Evolutionary conservation across 2,113 vertebrate genomes (phyloP).

Genomic region (Coturnix japonica): DNA sequence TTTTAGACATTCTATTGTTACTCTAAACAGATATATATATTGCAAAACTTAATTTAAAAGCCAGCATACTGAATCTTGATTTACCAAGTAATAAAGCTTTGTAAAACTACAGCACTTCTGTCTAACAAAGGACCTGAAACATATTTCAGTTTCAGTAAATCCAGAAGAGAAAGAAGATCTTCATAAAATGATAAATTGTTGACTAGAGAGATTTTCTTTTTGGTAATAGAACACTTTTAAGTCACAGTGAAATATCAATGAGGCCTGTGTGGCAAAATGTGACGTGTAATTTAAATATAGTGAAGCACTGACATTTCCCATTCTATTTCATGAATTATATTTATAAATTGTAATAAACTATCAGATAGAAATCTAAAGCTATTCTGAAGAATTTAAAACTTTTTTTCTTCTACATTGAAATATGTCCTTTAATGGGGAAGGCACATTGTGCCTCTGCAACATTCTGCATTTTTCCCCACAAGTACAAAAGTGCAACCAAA

Average conservation of each 20-base stretch:
- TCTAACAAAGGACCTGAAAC: not conserved
- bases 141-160: not conserved
- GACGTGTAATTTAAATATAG: not conserved
- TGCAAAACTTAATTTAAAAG: not conserved
- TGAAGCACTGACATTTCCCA: not conserved
- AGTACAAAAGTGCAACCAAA: not conserved
- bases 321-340: not conserved
- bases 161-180: not conserved
- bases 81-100: not conserved
- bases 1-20: not conserved
- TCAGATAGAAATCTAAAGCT: not conserved
- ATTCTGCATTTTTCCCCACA: not conserved
- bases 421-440: fast-evolving
- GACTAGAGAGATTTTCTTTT: not conserved
- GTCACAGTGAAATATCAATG: not conserved
- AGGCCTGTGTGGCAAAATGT: not conserved
- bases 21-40: not conserved
- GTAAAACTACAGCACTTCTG: not conserved
- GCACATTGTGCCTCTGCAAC: not conserved
- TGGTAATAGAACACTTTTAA: not conserved
- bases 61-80: not conserved
- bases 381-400: not conserved
- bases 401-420: not conserved
- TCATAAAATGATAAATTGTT: not conserved
- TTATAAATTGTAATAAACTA: not conserved